These are phyloP conservation scores for Mycalesis mineus DNA, from an alignment of 2,888 invertebrate genomes.

Conservation along the genomic window DNA sequence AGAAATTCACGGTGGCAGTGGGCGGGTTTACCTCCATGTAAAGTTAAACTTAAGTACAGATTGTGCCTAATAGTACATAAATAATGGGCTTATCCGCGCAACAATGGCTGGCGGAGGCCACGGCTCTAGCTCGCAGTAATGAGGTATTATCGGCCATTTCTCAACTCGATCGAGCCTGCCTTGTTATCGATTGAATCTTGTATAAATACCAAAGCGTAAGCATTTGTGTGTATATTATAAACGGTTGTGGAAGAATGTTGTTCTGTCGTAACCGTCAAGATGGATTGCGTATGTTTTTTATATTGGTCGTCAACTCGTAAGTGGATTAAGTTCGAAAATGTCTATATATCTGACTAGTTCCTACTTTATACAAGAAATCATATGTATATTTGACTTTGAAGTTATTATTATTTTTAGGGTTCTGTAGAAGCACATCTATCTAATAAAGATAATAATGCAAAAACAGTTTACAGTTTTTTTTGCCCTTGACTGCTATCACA, in stretches of 20 bases:
- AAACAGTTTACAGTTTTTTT: no score
- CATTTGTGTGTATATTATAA: conserved; percentile 17
- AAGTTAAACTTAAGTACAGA: conserved; percentile 29
- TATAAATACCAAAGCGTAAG: conserved; percentile 18
- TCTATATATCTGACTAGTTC: background rate
- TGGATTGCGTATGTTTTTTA: conserved; percentile 5
- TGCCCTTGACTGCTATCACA: no score
- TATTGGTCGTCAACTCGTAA: background rate
- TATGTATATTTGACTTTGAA: no score
- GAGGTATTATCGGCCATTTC: conserved; percentile 38
- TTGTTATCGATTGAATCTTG: conserved; percentile 32
- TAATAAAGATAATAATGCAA: no score
- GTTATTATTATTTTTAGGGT: no score
- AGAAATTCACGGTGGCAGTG: conserved; percentile 31
- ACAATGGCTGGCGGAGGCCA: conserved; percentile 31
- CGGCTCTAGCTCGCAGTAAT: conserved; percentile 30
- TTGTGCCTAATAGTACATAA: conserved; percentile 35
- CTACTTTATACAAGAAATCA: no score
- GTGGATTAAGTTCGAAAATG: background rate
- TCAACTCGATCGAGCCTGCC: conserved; percentile 29
- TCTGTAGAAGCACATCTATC: no score
- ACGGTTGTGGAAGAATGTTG: conserved; percentile 11
- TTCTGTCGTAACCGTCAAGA: background rate
- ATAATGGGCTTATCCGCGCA: conserved; percentile 34
- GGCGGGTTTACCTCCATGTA: conserved; percentile 31